Evolutionary conservation across 1,140 invertebrate genomes (phyloP), one percentile per base, ranked within the genome.

Genomic region (Xylocopa sonorina): DNA sequence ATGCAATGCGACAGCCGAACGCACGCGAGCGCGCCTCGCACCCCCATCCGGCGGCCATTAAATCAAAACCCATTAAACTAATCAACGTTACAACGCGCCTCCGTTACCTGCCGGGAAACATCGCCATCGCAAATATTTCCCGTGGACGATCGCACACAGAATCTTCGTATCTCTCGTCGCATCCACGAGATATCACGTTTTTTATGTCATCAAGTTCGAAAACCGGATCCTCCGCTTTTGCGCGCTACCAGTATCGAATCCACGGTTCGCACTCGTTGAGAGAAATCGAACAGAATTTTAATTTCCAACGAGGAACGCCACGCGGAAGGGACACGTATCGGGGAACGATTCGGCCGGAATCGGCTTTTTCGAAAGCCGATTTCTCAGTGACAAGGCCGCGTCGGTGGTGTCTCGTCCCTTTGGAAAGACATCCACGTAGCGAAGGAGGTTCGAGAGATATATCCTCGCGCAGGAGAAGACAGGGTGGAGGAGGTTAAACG

Each of bases 11-110:
- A 85, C 82, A 84, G 83, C 63, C 73, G 74, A 68, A 81, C 60
- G 50, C 46, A 64, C 48, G 67, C 53, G 63, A 46, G 38, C 50
- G 29, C 46, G 55, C 51, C n/a, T 29, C 41, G 57, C 32, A 24
- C 14, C 72, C 48, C 67, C 73, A 53, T 73, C 73, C 57, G 43
- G 51, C 64, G 83, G 41, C 74, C 82, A 85, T 85, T 85, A 78
- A 84, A 85, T 85, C 82, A 81, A 84, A 81, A 74, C 63, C 79
- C 83, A 81, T 85, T 85, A 85, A 78, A 85, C 55, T 81, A 84
- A 85, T 78, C 83, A 81, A 78, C 58, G 78, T 78, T 81, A 80
- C 53, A 67, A 12, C 27, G 2, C 16, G n/a, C 32, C 46, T 29
- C 2, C 27, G 16, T 21, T 53, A 9, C 34, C 24, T 41, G 53